A percentile compares a stretch with the other conserved stretches of the same genome.
Evolutionary conservation across 2,888 invertebrate genomes (phyloP).

Genomic region (Tachina fera): DNA sequence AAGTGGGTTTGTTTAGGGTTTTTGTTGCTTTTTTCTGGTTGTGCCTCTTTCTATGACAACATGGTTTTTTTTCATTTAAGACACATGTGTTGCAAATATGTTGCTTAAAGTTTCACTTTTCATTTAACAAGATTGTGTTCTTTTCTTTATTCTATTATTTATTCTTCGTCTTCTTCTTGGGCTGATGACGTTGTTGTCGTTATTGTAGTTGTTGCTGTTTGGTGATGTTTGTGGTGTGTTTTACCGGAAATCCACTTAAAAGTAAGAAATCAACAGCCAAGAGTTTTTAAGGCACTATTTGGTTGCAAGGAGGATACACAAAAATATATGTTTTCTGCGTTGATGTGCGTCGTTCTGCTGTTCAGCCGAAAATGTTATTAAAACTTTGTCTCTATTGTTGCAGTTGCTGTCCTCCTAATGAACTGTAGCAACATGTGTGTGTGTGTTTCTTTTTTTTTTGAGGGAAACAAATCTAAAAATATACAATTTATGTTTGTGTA

Average conservation of each 20-base stretch:
- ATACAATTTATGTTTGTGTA: slow-evolving; percentile 13
- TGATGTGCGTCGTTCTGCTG: slow-evolving; percentile 22
- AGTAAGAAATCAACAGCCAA: slow-evolving; percentile 27
- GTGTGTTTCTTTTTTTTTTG: slow-evolving; percentile 16
- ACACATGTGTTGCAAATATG: slow-evolving; percentile 70
- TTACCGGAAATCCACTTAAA: slow-evolving; percentile 70
- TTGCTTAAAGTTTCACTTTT: slow-evolving; percentile 54
- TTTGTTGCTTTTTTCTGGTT: slow-evolving; percentile 20
- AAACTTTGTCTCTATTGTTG: slow-evolving; percentile 19
- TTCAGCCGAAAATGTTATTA: slow-evolving; percentile 7
- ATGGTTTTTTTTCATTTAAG: slow-evolving; percentile 36
- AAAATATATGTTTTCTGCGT: neutral
- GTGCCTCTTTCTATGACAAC: slow-evolving; percentile 61
- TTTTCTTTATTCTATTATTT: slow-evolving; percentile 19
- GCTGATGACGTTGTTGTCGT: slow-evolving; percentile 15
- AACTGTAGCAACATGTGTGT: slow-evolving; percentile 67
- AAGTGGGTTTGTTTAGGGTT: slow-evolving; percentile 50
- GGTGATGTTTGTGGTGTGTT: slow-evolving; percentile 50
- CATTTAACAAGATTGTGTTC: slow-evolving; percentile 43
- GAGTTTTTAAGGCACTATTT: neutral
- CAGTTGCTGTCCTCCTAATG: slow-evolving; percentile 52
- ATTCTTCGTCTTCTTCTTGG: neutral
- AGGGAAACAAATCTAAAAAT: slow-evolving; percentile 40
- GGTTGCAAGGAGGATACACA: neutral
- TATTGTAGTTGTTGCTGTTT: slow-evolving; percentile 24